Conservation (phyloP, 1,140 invertebrate genomes). For the Nylanderia fulva region DNA sequence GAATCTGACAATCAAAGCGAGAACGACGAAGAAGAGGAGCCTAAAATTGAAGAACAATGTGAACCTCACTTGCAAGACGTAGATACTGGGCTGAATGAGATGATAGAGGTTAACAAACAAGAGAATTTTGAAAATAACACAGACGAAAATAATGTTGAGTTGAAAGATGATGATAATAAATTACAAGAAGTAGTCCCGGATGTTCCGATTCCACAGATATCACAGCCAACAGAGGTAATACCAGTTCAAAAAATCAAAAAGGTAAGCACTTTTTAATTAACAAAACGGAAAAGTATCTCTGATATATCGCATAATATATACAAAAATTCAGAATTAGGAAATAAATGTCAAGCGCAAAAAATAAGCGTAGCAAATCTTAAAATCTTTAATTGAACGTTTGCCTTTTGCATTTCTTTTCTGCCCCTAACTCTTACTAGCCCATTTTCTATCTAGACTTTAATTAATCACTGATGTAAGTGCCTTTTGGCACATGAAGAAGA, state of each 20-base stretch:
- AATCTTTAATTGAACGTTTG: no score
- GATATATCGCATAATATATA: no score
- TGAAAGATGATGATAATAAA: conserved; percentile 27
- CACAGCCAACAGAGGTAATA: conserved; percentile 63
- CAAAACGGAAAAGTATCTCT: no score
- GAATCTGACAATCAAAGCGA: conserved; percentile 84
- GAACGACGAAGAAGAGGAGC: conserved; percentile 81
- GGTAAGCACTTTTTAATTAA: conserved; percentile 64
- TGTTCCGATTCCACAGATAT: conserved; percentile 17
- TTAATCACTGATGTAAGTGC: background rate
- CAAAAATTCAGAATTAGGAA: no score
- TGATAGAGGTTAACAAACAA: conserved; percentile 32
- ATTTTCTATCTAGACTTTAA: background rate
- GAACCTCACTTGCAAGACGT: conserved; percentile 48
- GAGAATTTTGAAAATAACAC: conserved; percentile 49
- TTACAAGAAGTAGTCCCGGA: conserved; percentile 18
- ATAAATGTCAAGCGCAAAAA: no score
- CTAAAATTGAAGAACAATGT: conserved; percentile 54
- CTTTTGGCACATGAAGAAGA: no score
- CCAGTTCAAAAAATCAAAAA: conserved; percentile 80
- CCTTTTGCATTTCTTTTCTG: no score
- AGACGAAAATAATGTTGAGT: conserved; percentile 36
- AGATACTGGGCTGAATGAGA: conserved; percentile 3
- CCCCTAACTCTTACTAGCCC: no score
- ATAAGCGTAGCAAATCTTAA: no score